Evolutionary conservation across 2,888 invertebrate species (phyloP).

Genomic region (Galerucella nymphaeae): DNA sequence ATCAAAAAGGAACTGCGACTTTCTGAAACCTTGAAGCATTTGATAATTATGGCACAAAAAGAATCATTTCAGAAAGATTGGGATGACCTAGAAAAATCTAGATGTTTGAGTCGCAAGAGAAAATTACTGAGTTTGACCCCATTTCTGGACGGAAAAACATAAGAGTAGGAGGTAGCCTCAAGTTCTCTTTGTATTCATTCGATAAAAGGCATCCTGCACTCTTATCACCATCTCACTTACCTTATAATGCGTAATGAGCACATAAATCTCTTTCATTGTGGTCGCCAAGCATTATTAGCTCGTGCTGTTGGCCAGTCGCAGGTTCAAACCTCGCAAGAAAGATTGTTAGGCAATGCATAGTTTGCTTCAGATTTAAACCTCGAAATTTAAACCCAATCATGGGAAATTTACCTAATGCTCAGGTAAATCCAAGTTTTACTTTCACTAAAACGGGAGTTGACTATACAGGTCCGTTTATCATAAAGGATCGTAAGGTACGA

Average conservation of each 20-base stretch:
- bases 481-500: no score
- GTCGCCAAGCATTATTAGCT: conserved; percentile 1
- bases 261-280: neutral
- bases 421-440: neutral
- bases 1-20: neutral
- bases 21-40: neutral
- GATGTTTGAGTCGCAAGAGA: neutral
- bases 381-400: no score
- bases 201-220: conserved; percentile 1
- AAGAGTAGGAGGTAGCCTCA: neutral
- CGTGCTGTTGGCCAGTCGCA: neutral
- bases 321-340: neutral
- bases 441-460: no score
- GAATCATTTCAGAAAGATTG: neutral
- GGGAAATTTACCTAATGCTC: neutral
- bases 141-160: neutral
- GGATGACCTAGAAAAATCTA: neutral
- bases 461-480: no score
- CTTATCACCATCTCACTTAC: neutral
- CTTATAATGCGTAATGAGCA: neutral
- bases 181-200: conserved; percentile 1
- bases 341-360: neutral
- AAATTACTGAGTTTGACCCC: neutral
- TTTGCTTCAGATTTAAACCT: no score
- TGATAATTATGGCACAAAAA: neutral